phyloP scores from a whole-genome alignment of 2,113 vertebrate genomes.

The Anarrhichthys ocellatus region DNA sequence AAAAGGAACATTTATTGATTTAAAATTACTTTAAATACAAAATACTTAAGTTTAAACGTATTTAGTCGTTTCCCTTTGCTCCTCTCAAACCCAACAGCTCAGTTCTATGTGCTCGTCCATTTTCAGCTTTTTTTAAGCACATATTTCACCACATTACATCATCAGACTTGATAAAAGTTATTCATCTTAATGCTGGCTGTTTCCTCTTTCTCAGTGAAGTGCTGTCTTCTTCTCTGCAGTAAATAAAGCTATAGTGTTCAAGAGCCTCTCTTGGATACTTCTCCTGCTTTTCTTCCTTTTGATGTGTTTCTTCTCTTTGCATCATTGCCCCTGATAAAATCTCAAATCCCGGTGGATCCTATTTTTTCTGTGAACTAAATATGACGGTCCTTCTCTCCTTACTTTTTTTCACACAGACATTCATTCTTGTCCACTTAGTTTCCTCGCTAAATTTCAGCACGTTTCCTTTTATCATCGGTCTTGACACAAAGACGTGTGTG shows the following conservation, averaged over 20 bases:
- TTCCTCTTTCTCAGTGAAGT: neutral
- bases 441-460: neutral
- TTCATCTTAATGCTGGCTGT: neutral
- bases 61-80: neutral
- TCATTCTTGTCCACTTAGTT: neutral
- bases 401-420: neutral
- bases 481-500: neutral
- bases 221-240: neutral
- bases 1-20: neutral
- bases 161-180: slow-evolving; percentile 21
- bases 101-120: neutral
- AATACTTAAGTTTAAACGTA: neutral
- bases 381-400: neutral
- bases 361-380: slow-evolving; percentile 31
- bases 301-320: slow-evolving; percentile 62
- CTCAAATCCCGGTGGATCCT: slow-evolving; percentile 5
- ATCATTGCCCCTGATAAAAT: slow-evolving; percentile 63
- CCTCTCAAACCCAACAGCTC: neutral
- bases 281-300: slow-evolving; percentile 10
- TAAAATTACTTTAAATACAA: neutral
- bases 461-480: slow-evolving; percentile 14
- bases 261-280: slow-evolving; percentile 26
- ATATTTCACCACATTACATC: slow-evolving; percentile 52
- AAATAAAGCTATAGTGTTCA: neutral
- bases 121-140: slow-evolving; percentile 8